Percentiles rank a stretch among this genome's conserved stretches.
These are phyloP conservation scores for Cairina moschata DNA, from an alignment of 2,113 vertebrate species.

Conservation along the genomic window DNA sequence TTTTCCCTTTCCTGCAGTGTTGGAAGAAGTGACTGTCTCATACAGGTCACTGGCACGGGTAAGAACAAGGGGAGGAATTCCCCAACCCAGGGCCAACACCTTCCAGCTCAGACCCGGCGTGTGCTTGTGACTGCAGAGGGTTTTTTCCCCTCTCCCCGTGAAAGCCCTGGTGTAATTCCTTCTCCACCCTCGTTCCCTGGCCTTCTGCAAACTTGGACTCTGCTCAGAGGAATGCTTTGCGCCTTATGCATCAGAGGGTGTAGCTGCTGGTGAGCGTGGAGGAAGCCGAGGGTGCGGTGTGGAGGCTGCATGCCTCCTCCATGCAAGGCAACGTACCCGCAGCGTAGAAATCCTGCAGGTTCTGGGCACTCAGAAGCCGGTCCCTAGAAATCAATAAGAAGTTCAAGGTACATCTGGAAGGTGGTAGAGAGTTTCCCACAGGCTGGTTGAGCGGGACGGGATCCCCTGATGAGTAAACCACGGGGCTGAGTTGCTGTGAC, in stretches of 20 bases:
- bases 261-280: background rate
- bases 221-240: background rate
- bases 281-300: background rate
- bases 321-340: rapidly evolving
- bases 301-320: background rate
- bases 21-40: background rate
- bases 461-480: background rate
- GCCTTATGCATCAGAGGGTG: background rate
- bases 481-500: background rate
- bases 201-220: constrained; percentile 17
- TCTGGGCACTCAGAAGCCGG: background rate
- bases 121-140: background rate
- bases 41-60: background rate
- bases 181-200: background rate
- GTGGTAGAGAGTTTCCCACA: rapidly evolving
- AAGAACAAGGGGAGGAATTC: background rate
- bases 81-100: background rate
- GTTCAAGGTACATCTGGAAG: background rate
- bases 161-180: background rate
- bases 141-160: background rate
- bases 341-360: background rate
- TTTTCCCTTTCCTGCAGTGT: background rate
- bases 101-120: rapidly evolving
- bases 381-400: background rate
- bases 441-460: rapidly evolving